A percentile compares a stretch with the other conserved stretches of the same genome.
Evolutionary conservation across 2,113 vertebrate genomes (phyloP).

Genomic region (Gymnobelideus leadbeateri): DNA sequence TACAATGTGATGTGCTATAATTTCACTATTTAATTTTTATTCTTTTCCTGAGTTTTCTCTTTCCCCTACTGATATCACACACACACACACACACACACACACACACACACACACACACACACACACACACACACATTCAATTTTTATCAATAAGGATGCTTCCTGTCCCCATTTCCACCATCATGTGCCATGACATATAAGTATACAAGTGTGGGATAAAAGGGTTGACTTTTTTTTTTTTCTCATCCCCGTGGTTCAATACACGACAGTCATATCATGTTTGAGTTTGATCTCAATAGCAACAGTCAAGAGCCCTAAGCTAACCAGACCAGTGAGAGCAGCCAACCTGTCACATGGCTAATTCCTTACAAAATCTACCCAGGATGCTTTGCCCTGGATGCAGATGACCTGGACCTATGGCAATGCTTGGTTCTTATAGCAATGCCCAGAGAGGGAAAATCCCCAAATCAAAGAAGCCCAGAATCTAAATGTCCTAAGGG

Average conservation of each 20-base stretch:
- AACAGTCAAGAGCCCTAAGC: neutral
- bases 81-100: too few relatives aligned
- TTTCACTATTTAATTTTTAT: neutral
- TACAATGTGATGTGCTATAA: fast-evolving
- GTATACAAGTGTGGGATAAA: neutral
- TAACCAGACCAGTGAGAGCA: neutral
- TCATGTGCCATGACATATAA: neutral
- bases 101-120: too few relatives aligned
- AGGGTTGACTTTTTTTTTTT: neutral
- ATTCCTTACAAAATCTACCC: neutral
- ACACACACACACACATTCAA: too few relatives aligned
- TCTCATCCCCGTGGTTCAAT: neutral
- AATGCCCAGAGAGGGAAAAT: neutral
- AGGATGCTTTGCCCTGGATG: neutral
- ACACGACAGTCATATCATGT: neutral
- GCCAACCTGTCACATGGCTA: neutral
- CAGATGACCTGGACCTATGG: neutral
- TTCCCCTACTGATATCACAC: too few relatives aligned
- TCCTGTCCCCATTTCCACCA: neutral
- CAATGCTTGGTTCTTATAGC: neutral
- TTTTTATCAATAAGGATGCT: neutral
- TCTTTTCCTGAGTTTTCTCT: neutral
- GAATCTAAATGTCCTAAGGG: neutral
- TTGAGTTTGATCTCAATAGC: neutral
- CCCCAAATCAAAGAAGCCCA: fast-evolving